Base-by-base conservation (phyloP, 1,140 invertebrate species). In the Zaprionus vittiger region DNA sequence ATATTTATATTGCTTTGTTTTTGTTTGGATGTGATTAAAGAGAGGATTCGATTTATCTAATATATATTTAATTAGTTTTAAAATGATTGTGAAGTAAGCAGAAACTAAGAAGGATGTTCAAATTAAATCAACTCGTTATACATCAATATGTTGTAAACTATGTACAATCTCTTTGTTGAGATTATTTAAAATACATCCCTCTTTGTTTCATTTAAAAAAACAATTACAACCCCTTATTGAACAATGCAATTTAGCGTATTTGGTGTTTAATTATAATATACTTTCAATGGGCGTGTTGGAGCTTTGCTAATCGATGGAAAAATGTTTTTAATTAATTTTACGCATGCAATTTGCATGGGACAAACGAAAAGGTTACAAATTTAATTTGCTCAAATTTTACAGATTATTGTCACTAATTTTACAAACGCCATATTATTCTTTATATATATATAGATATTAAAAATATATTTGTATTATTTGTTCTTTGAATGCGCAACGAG, bases 311-410 rank as follows among this genome's bases (percentile, higher is more conserved):
- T 69, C 31, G 60, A 54, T 61, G 44, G 31, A 11, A 52, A 83
- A 81, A 77, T 65, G 70, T 69, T 71, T 83, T 82, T 86, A 87
- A 84, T 87, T 90, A 84, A 90, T 81, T 90, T 84, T 44, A 69
- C 73, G 38, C 63, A 55, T 14, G 24, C 62, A 56, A 38, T 38
- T 38, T 38, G 37, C 37, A 47, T 47, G 7, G n/a, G 54, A 77
- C 60, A 77, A 79, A 90, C 26, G 17, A 24, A 47, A 73, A 34
- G 26, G 28, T 44, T 77, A 70, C 71, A 72, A 77, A 83, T 81
- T 73, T 55, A 80, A 77, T 84, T 80, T 28, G 37, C 47, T 26
- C 52, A 76, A 52, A 59, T 55, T 63, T 49, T 49, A 67, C 68
- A 83, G 83, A 80, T 87, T 80, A 87, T 70, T 80, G 31, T 64